These are phyloP conservation scores for Cyprinodon tularosa DNA, from an alignment of 2,113 vertebrate species.

Conservation along the genomic window DNA sequence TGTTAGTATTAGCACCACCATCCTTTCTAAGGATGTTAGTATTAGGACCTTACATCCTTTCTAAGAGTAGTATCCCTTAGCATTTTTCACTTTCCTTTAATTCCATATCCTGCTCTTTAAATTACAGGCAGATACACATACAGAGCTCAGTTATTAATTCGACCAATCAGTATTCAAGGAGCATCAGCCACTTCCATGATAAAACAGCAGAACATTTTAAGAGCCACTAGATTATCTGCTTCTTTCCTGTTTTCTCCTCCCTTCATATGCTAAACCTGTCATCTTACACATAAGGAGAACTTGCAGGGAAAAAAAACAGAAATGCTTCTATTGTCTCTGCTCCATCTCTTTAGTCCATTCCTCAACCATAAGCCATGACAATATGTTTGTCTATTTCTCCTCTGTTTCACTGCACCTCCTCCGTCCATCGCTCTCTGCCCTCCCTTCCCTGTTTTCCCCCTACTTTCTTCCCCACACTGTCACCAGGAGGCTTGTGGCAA, in stretches of 20 bases:
- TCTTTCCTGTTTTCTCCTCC: constrained; percentile 27
- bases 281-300: constrained; percentile 27
- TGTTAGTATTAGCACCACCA: neutral
- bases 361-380: constrained; percentile 56
- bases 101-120: constrained; percentile 9
- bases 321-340: constrained; percentile 31
- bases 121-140: neutral
- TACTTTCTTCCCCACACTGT: constrained; percentile 57
- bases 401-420: constrained; percentile 34
- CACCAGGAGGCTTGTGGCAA: constrained; percentile 68
- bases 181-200: constrained; percentile 46
- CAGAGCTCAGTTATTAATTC: constrained; percentile 26
- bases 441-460: constrained; percentile 22
- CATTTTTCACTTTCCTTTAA: constrained; percentile 7
- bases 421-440: constrained; percentile 28
- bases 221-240: constrained; percentile 35
- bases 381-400: constrained; percentile 40
- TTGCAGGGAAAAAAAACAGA: constrained; percentile 27
- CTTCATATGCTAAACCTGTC: constrained; percentile 16
- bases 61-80: neutral
- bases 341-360: constrained; percentile 49
- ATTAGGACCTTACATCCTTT: neutral
- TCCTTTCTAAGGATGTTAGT: neutral
- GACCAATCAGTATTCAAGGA: constrained; percentile 68
- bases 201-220: constrained; percentile 47